A percentile compares a stretch with the other conserved stretches of the same genome.
phyloP scores from a whole-genome alignment of 2,888 invertebrate species.

The Drosophila paracracens region DNA sequence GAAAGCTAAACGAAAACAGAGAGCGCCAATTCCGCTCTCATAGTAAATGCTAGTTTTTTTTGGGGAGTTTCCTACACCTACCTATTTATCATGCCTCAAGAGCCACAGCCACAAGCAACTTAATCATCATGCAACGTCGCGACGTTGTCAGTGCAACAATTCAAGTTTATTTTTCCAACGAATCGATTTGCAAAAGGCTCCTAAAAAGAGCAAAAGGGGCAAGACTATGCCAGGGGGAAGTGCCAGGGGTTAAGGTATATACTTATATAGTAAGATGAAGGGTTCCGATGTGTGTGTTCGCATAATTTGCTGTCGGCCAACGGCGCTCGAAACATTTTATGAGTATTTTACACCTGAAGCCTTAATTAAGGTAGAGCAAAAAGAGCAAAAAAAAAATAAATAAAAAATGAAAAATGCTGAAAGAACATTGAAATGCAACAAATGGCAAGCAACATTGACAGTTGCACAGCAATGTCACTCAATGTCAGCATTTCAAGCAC shows the following conservation, averaged over 20 bases:
- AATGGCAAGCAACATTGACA: slow-evolving; percentile 55
- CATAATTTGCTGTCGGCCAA: slow-evolving; percentile 52
- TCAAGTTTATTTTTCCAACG: slow-evolving; percentile 64
- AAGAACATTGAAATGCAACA: slow-evolving; percentile 38
- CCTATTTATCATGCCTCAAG: slow-evolving; percentile 1
- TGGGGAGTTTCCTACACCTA: neutral
- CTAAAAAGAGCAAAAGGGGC: neutral
- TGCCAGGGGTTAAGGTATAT: neutral
- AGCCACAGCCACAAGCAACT: slow-evolving; percentile 5
- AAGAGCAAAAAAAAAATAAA: neutral
- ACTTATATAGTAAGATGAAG: neutral
- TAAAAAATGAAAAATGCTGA: neutral
- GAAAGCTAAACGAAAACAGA: neutral
- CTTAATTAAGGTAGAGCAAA: slow-evolving; percentile 69
- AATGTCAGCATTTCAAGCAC: slow-evolving; percentile 67
- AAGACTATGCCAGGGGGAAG: too few species aligned
- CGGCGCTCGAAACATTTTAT: slow-evolving; percentile 57
- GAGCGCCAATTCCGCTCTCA: neutral
- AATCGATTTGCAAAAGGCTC: slow-evolving; percentile 58
- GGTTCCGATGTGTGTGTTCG: slow-evolving; percentile 57
- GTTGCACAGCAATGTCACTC: slow-evolving; percentile 75
- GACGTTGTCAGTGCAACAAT: slow-evolving; percentile 40
- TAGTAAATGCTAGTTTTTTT: neutral
- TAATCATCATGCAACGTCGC: slow-evolving; percentile 22
- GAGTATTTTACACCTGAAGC: slow-evolving; percentile 75